These are phyloP conservation scores for Holothuria scabra DNA, from an alignment of 53 echinoderm and acorn worm species.

Conservation along the genomic window DNA sequence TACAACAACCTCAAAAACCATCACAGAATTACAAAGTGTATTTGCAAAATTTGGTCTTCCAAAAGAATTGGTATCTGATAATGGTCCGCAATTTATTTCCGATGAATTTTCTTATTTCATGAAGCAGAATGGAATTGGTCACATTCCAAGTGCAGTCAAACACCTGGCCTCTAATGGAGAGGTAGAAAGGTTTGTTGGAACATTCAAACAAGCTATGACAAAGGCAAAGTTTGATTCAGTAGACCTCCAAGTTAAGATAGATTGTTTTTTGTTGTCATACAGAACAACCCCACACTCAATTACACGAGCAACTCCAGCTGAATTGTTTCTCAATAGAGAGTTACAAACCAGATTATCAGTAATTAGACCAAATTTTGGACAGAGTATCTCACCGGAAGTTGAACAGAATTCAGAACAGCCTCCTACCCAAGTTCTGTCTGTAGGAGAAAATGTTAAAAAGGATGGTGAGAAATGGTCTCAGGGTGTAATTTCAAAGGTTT, in stretches of 20 bases:
- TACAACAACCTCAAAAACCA: slow-evolving; percentile 42
- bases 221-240: too few relatives aligned
- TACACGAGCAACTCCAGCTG: too few relatives aligned
- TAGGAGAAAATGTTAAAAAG: slow-evolving; percentile 19
- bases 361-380: background rate
- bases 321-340: too few relatives aligned
- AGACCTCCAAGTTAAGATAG: too few relatives aligned
- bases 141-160: slow-evolving; percentile 21
- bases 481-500: background rate
- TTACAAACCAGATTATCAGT: too few relatives aligned
- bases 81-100: too few relatives aligned
- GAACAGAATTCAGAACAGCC: background rate
- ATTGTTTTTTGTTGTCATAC: too few relatives aligned
- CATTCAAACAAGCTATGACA: too few relatives aligned
- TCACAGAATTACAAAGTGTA: slow-evolving; percentile 4
- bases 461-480: slow-evolving; percentile 10
- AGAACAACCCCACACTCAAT: too few relatives aligned
- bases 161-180: slow-evolving; percentile 42
- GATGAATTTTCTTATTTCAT: slow-evolving; percentile 20
- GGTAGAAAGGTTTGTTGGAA: too few relatives aligned
- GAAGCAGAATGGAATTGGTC: slow-evolving; percentile 29
- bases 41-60: slow-evolving; percentile 41
- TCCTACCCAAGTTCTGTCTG: background rate
- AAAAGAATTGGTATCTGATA: slow-evolving; percentile 10
- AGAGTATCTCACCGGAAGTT: too few relatives aligned